Evolutionary conservation across 2,797 vertebrate species (phyloP), one percentile per base, ranked within the genome.

Genomic region (Adelosebastes latens): DNA sequence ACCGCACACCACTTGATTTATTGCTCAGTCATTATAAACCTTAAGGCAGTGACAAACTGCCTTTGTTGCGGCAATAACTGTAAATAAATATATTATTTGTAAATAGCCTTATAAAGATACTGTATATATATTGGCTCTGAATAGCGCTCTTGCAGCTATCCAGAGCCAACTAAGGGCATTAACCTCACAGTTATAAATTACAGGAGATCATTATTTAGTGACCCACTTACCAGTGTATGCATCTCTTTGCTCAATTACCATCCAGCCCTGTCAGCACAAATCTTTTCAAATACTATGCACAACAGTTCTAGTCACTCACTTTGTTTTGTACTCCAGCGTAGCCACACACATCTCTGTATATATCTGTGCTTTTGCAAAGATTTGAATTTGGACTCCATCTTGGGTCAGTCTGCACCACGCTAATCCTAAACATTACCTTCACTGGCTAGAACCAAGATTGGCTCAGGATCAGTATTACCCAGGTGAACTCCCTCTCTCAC

Each of bases 271-370:
- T 91, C 85, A 89, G 91, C 93, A 93, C 91, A 92, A 94, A 85
- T 87, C 76, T 85, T 72, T 61, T 63, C 60, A 79, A 88, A 90
- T 85, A 94, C 94, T 93, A 94, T 95, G 94, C 94, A 95, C 89
- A 93, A 88, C 83, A 67, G 85, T 84, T 94, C 77, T 91, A 89
- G 88, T 92, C 84, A 86, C 81, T 86, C 65, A 80, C 73, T 78
- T 81, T 84, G 70, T 83, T 92, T 93, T 89, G 36, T 88, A 86
- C 71, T 77, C 62, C 69, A 80, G 64, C 60, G 39, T 80, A 81
- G 66, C 73, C 52, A 53, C 52, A 53, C 75, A 80, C 10, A 12
- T 73, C 53, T 89, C 75, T 2, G 32, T 75, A 52, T 61, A 61
- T 76, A 71, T n/a, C 36, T 29, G 65, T 87, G 79, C 76, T 84